phyloP scores from a whole-genome alignment of 2,888 invertebrate species.

The Drosophila villosipedis region DNA sequence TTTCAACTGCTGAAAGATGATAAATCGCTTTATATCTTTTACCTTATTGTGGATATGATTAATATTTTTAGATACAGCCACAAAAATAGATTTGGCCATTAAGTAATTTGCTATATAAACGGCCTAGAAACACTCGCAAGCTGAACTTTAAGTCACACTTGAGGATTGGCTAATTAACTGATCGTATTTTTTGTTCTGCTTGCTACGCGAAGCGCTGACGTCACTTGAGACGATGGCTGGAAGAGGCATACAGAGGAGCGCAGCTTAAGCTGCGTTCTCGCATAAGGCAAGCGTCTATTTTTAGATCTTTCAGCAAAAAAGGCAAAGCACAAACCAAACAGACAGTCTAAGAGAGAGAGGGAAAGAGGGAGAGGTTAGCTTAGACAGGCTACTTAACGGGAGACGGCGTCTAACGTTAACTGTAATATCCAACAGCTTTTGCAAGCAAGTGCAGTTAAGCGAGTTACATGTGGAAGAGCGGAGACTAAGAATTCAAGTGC shows the following conservation, averaged over 20 bases:
- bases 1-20: not conserved
- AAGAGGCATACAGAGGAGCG: conserved; percentile 17
- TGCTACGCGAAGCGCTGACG: conserved; percentile 41
- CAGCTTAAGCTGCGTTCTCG: conserved; percentile 42
- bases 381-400: conserved; percentile 56
- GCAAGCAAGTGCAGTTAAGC: conserved; percentile 77
- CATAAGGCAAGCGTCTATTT: conserved; percentile 62
- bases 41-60: not conserved
- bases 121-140: not conserved
- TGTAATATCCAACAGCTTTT: conserved; percentile 62
- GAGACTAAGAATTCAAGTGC: conserved; percentile 76
- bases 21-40: not conserved
- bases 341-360: conserved; percentile 5
- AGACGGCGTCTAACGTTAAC: conserved; percentile 73
- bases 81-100: not conserved
- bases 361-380: conserved; percentile 18
- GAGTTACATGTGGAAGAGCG: conserved; percentile 45
- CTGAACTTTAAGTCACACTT: conserved; percentile 15
- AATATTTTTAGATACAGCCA: not conserved
- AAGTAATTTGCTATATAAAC: conserved; percentile 1
- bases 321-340: conserved; percentile 29
- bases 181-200: conserved; percentile 5
- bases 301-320: conserved; percentile 47
- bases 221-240: conserved; percentile 31
- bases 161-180: conserved; percentile 37